A percentile compares a stretch with the other conserved stretches of the same genome.
Evolutionary conservation across 2,113 vertebrate genomes (phyloP).

Genomic region (Laterallus jamaicensis): DNA sequence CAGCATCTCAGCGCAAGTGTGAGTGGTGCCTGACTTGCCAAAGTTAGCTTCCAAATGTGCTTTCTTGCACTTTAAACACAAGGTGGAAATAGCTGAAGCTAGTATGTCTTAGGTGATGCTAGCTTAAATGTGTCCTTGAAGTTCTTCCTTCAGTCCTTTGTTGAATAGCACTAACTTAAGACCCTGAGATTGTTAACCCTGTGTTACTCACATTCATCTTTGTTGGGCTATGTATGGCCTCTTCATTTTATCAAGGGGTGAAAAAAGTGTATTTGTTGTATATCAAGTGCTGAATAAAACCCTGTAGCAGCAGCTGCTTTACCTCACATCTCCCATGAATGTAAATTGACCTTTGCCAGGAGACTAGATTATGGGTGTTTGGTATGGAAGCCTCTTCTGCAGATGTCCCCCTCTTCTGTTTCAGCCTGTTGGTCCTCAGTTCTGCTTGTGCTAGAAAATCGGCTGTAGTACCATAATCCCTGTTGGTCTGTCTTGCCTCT

Average conservation of each 20-base stretch:
- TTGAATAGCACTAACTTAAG: background rate
- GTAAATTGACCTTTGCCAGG: background rate
- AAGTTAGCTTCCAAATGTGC: background rate
- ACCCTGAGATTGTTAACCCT: background rate
- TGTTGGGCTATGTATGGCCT: background rate
- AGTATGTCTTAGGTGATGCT: background rate
- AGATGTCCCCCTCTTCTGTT: background rate
- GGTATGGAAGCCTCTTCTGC: background rate
- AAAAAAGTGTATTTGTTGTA: background rate
- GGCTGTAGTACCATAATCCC: background rate
- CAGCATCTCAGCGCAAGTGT: background rate
- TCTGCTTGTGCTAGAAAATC: background rate
- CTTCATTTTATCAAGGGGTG: rapidly evolving
- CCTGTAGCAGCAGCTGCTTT: background rate
- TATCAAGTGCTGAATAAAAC: background rate
- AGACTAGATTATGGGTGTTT: background rate
- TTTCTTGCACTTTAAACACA: background rate
- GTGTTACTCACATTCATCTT: background rate
- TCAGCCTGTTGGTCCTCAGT: background rate
- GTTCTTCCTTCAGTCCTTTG: background rate
- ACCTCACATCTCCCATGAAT: background rate
- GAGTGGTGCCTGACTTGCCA: background rate
- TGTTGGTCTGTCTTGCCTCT: background rate
- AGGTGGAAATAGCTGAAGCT: background rate
- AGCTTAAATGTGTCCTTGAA: background rate